Conservation (phyloP, 2,797 vertebrate genomes). For the Amblyraja radiata region DNA sequence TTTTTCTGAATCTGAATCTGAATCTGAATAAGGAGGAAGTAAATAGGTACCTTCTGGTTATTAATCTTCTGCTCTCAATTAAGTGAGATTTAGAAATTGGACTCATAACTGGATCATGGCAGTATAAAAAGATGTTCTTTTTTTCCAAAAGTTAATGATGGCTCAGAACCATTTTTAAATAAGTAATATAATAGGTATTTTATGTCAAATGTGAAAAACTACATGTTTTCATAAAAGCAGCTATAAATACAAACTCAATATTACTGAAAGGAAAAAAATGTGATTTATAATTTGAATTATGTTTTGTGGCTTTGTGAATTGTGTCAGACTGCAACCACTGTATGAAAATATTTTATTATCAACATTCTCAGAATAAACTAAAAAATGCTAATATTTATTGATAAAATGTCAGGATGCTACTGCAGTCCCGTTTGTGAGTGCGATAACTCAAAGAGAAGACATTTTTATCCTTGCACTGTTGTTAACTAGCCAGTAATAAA, state of each 20-base stretch:
- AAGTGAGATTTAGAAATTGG: background rate
- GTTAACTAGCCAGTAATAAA: background rate
- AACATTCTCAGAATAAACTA: background rate
- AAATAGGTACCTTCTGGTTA: background rate
- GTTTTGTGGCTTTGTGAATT: background rate
- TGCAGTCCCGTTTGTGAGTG: background rate
- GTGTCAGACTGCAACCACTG: background rate
- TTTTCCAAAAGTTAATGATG: background rate
- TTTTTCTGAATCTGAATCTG: no score
- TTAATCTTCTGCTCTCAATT: background rate
- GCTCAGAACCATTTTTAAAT: background rate
- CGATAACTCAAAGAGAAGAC: background rate
- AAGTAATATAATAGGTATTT: background rate
- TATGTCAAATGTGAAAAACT: background rate
- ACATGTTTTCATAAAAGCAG: background rate
- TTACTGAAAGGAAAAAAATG: background rate
- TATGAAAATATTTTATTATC: background rate
- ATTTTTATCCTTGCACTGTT: background rate
- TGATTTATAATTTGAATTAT: background rate
- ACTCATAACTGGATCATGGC: background rate
- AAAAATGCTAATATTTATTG: background rate
- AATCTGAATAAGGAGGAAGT: background rate
- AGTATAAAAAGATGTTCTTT: constrained; percentile 9
- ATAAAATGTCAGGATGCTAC: background rate
- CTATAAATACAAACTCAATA: background rate